Conservation (phyloP, 2,113 vertebrate species). For the Myanophis thanlyinensis region DNA sequence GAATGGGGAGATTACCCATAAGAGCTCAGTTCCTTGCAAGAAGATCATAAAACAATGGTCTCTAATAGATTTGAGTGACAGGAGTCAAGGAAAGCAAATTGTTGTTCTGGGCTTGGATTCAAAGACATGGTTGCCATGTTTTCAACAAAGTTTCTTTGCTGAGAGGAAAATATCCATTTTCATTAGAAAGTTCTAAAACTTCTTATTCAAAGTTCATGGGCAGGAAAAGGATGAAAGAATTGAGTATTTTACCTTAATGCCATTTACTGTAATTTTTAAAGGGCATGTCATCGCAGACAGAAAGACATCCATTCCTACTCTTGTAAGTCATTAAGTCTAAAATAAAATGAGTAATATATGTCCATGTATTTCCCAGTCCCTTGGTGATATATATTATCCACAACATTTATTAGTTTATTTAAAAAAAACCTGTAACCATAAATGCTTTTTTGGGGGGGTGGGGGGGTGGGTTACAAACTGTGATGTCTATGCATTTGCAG, state of each 20-base stretch:
- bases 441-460: not conserved
- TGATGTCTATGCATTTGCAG: not conserved
- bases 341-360: not conserved
- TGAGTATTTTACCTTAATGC: not conserved
- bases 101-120: not conserved
- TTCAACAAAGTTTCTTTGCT: not conserved
- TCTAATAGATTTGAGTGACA: not conserved
- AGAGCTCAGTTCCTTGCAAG: not conserved
- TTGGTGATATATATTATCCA: not conserved
- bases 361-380: not conserved
- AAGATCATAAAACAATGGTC: not conserved
- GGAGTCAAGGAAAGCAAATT: not conserved
- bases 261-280: not conserved
- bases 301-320: not conserved
- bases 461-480: no score
- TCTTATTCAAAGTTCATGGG: not conserved
- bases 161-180: not conserved
- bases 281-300: not conserved
- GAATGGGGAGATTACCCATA: not conserved
- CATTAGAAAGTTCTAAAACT: not conserved
- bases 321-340: not conserved
- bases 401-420: not conserved
- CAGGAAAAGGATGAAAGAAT: not conserved
- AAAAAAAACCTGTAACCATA: not conserved
- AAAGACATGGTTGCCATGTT: not conserved